Evolutionary conservation across 2,888 invertebrate species (phyloP), one percentile per base, ranked within the genome.

Genomic region (Allolobophora icterica): DNA sequence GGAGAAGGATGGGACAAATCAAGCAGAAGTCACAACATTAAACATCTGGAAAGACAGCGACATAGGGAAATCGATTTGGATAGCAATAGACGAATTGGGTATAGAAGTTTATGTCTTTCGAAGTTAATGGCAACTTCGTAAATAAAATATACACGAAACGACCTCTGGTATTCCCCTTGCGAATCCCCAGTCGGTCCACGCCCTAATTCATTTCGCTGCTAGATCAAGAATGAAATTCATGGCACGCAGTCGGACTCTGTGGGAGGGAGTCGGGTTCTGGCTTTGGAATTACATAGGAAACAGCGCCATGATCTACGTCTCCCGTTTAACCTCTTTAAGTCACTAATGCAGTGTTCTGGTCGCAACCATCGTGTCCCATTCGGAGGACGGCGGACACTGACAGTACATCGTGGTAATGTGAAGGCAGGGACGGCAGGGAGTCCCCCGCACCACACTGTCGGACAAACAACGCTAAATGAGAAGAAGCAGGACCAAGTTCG

Each of bases 251-350:
- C 71, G 71, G n/a, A 71, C n/a, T n/a, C 4, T 11, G 71, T 71
- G 71, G 71, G 71, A 71, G n/a, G 71, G n/a, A 11, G 11, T 24
- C 21, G 11, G 11, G 19, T n/a, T n/a, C 71, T 71, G 71, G 30
- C 71, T 71, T 71, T 71, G n/a, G 71, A 71, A 30, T n/a, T n/a
- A n/a, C 71, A 71, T n/a, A n/a, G n/a, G 71, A 71, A 71, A 71
- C n/a, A n/a, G 71, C 0, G 71, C 71, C 30, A 13, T 71, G 71
- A 71, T 71, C 71, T 30, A 71, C 71, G 71, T n/a, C 71, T 17
- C n/a, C 71, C 30, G 71, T 71, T 71, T 71, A 71, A 71, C 71
- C 71, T 71, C n/a, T 13, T 71, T 71, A 71, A 71, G 71, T 71
- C 71, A n/a, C 71, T 71, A 71, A 71, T n/a, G 71, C 71, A 71